Evolutionary conservation across 2,113 vertebrate species (phyloP), one percentile per base, ranked within the genome.

Genomic region (Oreotrochilus melanogaster): DNA sequence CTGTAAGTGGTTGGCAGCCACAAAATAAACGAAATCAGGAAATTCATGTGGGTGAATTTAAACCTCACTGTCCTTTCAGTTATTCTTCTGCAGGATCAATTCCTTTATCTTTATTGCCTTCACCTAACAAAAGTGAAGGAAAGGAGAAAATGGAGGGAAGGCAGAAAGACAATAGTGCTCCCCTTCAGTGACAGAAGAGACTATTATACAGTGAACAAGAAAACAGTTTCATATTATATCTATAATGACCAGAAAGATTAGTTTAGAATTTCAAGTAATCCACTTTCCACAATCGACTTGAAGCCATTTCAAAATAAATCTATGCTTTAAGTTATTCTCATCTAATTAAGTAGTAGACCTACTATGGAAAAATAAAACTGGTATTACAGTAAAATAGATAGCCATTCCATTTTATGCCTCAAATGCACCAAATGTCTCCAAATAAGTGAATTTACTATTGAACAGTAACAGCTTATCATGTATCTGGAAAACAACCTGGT

Each of bases 381-480:
- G 17, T 33, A 30, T 9, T 28, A 60, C 7, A 92, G 7, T 48
- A 69, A 75, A 83, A 79, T 6, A 78, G 12, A 31, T 78, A 67
- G 9, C 11, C 9, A 71, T 42, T 48, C 17, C 11, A 57, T 67
- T 86, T 92, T 51, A 83, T 18, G 10, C 18, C 86, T 3, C 2
- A 78, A 64, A 83, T 18, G 10, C 18, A 86, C 3, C 2, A 78
- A 64, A 8, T 45, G 64, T 42, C 45, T 92, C 87, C 60, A 76
- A n/a, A 15, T 66, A 66, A 60, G 14, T 24, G 4, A 57, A n/a
- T 18, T 10, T 43, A 2, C 15, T 8, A 65, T 47, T 21, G 70
- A 62, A 50, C 6, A 45, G 37, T 69, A 50, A 23, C 3, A 7
- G 39, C 18, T 39, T 8, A 11, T 78, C 1, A 0, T 35, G 18